These are phyloP conservation scores for Cartodere bifasciata DNA, from an alignment of 2,888 invertebrate species.

Conservation along the genomic window DNA sequence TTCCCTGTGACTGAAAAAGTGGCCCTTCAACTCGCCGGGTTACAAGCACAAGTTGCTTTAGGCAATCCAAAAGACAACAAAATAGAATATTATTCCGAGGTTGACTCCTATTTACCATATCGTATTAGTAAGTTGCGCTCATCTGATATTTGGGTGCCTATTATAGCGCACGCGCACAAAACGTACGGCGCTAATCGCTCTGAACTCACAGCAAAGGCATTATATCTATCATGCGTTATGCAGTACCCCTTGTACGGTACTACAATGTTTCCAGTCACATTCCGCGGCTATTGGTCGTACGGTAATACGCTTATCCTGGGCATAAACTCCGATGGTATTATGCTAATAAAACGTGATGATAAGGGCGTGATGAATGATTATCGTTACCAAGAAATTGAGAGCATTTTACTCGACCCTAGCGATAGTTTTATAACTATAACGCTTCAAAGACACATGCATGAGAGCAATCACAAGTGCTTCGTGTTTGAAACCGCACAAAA, in stretches of 20 bases:
- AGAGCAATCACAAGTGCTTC: slow-evolving; percentile 67
- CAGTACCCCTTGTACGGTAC: slow-evolving; percentile 70
- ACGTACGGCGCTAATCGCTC: slow-evolving; percentile 88
- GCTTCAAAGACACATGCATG: slow-evolving; percentile 57
- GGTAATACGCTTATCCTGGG: slow-evolving; percentile 66
- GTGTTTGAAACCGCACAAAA: slow-evolving; percentile 86
- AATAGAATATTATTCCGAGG: slow-evolving; percentile 77
- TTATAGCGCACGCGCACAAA: slow-evolving; percentile 75
- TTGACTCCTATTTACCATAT: slow-evolving; percentile 82
- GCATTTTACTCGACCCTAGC: slow-evolving; percentile 80
- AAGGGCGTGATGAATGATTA: slow-evolving; percentile 87
- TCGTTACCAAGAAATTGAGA: slow-evolving; percentile 81
- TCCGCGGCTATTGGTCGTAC: slow-evolving; percentile 89
- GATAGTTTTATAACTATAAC: slow-evolving; percentile 88
- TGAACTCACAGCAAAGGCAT: slow-evolving; percentile 82
- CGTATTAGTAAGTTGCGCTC: slow-evolving; percentile 65
- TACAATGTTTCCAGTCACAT: slow-evolving; percentile 59
- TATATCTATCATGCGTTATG: slow-evolving; percentile 91
- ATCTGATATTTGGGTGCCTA: slow-evolving; percentile 77
- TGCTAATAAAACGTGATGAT: slow-evolving; percentile 82
- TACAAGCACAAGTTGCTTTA: slow-evolving; percentile 89
- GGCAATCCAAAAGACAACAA: slow-evolving; percentile 72
- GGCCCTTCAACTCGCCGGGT: slow-evolving; percentile 82
- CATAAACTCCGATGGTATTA: slow-evolving; percentile 81
- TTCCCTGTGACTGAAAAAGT: slow-evolving; percentile 92